A percentile compares a stretch with the other conserved stretches of the same genome.
Evolutionary conservation across 2,797 vertebrate genomes (phyloP).

Genomic region (Cossypha polioptera): DNA sequence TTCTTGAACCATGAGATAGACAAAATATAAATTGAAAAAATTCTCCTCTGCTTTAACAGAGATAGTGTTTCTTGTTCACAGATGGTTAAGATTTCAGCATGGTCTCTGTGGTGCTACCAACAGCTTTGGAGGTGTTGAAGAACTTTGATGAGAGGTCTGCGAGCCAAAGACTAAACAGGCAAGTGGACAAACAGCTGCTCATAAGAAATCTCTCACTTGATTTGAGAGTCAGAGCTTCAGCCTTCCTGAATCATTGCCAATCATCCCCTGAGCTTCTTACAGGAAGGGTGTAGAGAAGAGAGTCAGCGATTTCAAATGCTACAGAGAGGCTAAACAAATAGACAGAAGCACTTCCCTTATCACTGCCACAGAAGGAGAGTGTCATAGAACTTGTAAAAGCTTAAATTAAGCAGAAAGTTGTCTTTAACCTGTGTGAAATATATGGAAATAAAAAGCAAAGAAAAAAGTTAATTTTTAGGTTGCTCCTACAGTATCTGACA

Average conservation of each 20-base stretch:
- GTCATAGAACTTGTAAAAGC: neutral
- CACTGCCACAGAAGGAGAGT: neutral
- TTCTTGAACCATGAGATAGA: neutral
- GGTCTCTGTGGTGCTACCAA: neutral
- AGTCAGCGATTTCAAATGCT: neutral
- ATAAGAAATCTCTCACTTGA: neutral
- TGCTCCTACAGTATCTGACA: neutral
- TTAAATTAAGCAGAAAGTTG: neutral
- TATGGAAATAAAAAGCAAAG: neutral
- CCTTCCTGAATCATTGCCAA: neutral
- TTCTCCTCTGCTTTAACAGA: neutral
- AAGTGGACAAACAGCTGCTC: constrained; percentile 11
- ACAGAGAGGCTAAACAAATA: neutral
- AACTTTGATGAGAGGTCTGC: neutral
- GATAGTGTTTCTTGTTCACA: neutral
- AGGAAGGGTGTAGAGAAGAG: neutral
- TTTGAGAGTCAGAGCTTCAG: neutral
- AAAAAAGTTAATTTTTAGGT: neutral
- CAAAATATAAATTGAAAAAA: neutral
- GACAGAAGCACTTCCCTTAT: neutral
- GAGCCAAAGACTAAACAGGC: neutral
- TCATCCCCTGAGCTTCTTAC: neutral
- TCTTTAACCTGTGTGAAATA: neutral
- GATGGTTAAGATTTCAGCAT: neutral
- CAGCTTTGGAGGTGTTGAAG: neutral